These are phyloP conservation scores for Hippoglossus hippoglossus DNA, from an alignment of 2,797 vertebrate species.

Conservation along the genomic window DNA sequence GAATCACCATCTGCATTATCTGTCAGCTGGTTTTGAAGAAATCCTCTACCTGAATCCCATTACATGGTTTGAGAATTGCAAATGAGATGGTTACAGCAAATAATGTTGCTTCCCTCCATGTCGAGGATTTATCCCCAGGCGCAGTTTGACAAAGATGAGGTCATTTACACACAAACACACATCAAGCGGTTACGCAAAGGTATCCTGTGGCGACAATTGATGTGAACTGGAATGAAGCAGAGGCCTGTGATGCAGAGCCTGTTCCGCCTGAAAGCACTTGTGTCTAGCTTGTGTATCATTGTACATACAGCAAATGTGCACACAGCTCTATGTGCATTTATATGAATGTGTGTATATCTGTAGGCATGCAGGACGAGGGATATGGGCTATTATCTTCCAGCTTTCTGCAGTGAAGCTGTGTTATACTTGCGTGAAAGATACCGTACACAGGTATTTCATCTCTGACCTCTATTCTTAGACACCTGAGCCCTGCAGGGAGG, in stretches of 20 bases:
- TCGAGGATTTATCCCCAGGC: background rate
- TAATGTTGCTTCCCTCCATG: background rate
- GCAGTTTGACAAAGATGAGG: constrained; percentile 6
- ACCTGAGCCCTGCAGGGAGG: background rate
- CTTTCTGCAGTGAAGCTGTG: constrained; percentile 11
- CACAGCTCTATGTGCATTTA: background rate
- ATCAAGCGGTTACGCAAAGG: constrained; percentile 13
- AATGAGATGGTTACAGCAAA: background rate
- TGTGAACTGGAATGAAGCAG: constrained; percentile 34
- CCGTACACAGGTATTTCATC: constrained; percentile 26
- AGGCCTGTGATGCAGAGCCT: constrained; percentile 24
- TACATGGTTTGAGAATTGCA: background rate
- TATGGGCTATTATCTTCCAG: constrained; percentile 14
- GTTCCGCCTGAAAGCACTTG: constrained; percentile 39
- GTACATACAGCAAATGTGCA: constrained; percentile 3
- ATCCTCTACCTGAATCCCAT: background rate
- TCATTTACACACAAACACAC: constrained; percentile 11
- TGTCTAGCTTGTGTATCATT: constrained; percentile 7
- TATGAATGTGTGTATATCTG: background rate
- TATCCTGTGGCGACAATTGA: constrained; percentile 43
- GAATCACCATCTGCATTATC: background rate
- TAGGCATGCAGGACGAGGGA: background rate
- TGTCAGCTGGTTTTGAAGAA: background rate
- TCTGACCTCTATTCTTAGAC: constrained; percentile 8
- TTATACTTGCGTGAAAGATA: constrained; percentile 31